These are phyloP conservation scores for Drosophila simulans DNA, from an alignment of 1,140 invertebrate genomes.

Conservation along the genomic window DNA sequence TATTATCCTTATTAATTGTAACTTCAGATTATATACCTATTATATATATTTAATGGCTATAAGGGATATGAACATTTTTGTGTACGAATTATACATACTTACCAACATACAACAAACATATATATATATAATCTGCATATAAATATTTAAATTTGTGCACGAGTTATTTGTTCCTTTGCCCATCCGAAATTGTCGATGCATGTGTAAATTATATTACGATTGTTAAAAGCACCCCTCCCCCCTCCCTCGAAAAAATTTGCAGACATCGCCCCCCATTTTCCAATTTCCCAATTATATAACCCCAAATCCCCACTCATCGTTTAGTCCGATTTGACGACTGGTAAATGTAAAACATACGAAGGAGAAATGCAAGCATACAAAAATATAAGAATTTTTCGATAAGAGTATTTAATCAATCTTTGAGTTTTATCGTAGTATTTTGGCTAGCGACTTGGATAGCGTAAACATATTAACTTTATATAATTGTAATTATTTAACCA, in stretches of 20 bases:
- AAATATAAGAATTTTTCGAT: conserved; percentile 35
- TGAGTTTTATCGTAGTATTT: conserved; percentile 55
- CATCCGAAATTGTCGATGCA: conserved; percentile 31
- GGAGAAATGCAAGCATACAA: conserved; percentile 12
- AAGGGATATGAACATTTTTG: conserved; percentile 59
- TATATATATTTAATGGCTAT: conserved; percentile 61
- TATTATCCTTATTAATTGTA: conserved; percentile 66
- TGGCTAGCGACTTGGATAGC: conserved; percentile 61
- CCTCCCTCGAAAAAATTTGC: neutral
- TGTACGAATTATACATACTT: conserved; percentile 47
- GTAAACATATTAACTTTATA: conserved; percentile 45
- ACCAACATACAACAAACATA: conserved; percentile 33
- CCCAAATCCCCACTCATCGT: conserved; percentile 3
- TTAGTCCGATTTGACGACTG: conserved; percentile 13
- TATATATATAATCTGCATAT: conserved; percentile 42
- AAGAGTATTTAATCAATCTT: conserved; percentile 48
- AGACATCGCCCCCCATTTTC: conserved; percentile 4
- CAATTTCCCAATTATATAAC: neutral
- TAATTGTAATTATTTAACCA: conserved; percentile 67
- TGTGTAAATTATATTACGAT: conserved; percentile 52
- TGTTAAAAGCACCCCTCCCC: conserved; percentile 15
- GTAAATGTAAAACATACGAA: conserved; percentile 17
- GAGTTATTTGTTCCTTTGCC: conserved; percentile 53
- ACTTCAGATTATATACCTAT: conserved; percentile 49
- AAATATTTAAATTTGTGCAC: conserved; percentile 57